Evolutionary conservation across 1,140 invertebrate genomes (phyloP), one percentile per base, ranked within the genome.

Genomic region (Antheraea pernyi): DNA sequence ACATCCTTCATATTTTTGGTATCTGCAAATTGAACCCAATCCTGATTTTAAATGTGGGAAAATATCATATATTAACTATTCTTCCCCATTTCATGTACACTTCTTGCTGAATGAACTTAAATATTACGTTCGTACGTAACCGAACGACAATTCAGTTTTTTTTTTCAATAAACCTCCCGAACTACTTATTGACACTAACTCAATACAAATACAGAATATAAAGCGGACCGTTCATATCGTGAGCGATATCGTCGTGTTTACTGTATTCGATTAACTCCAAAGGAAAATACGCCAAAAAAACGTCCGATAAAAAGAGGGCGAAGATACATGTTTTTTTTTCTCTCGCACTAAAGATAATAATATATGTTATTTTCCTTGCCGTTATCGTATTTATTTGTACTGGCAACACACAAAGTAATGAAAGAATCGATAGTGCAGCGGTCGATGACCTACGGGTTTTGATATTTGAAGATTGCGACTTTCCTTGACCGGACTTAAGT

Each of bases 341-440:
- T 69, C 73, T 65, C 64, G 64, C 63, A 66, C 72, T 71, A 68
- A 72, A 72, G 76, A 85, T 85, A 87, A 79, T 86, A 74, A 53
- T 53, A 53, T 53, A 13, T 53, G 46, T 84, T 88, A 84, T 88
- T 87, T 88, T 81, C 70, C 78, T 80, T 82, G 67, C 68, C 68
- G 77, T 84, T 88, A 86, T 86, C 85, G 70, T 84, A 74, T 85
- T 84, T 89, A 81, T 86, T 84, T 86, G 81, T 73, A 65, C 69
- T 69, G 19, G 60, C 60, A 61, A 78, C 74, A 88, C 86, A 88
- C 76, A 77, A 39, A 84, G 85, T 86, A 86, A 88, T 89, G 87
- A 87, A 88, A 87, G 87, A 87, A 88, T 84, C 84, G 87, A 89
- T 88, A 89, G 84, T 64, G 79, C 18, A 37, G 7, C 70, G 85